Percentiles rank a stretch among this genome's conserved stretches.
phyloP scores from a whole-genome alignment of 2,797 vertebrate species.

The Melanotaenia boesemani region DNA sequence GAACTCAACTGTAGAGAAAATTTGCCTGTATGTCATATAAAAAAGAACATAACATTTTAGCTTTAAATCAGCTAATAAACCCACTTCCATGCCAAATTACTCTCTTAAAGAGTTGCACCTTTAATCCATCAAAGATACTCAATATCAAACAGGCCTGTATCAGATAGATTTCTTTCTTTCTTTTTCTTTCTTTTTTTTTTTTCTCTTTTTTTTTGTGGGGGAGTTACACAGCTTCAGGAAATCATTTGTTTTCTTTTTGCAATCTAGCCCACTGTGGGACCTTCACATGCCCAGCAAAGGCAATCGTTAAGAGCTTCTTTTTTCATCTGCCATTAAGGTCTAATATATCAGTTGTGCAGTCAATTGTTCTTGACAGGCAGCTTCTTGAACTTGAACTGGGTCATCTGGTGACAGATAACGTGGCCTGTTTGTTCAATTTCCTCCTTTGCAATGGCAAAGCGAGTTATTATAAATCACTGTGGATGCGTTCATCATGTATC shows the following conservation, averaged over 20 bases:
- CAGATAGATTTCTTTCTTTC: conserved; percentile 32
- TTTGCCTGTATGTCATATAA: neutral
- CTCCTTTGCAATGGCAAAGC: conserved; percentile 74
- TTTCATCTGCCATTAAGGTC: conserved; percentile 81
- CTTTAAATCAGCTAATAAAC: conserved; percentile 1
- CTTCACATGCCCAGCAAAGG: conserved; percentile 80
- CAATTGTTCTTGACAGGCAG: conserved; percentile 82
- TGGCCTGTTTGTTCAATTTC: conserved; percentile 82
- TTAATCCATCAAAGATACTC: conserved; percentile 32
- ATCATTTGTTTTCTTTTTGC: conserved; percentile 77
- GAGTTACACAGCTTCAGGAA: conserved; percentile 72
- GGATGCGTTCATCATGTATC: conserved; percentile 81
- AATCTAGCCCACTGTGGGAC: conserved; percentile 70
- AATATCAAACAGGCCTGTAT: conserved; percentile 42
- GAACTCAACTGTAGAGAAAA: neutral
- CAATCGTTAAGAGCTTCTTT: conserved; percentile 81
- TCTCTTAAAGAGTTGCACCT: conserved; percentile 21
- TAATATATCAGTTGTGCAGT: conserved; percentile 85
- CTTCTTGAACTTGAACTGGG: conserved; percentile 86
- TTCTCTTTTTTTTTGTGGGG: conserved; percentile 37
- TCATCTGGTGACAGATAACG: conserved; percentile 84
- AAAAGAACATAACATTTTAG: neutral
- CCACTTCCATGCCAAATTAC: conserved; percentile 2
- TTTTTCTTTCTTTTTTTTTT: conserved; percentile 46
- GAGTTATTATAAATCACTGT: conserved; percentile 84